Conservation (phyloP, 2,113 vertebrate species). For the Himantopus leucocephalus region DNA sequence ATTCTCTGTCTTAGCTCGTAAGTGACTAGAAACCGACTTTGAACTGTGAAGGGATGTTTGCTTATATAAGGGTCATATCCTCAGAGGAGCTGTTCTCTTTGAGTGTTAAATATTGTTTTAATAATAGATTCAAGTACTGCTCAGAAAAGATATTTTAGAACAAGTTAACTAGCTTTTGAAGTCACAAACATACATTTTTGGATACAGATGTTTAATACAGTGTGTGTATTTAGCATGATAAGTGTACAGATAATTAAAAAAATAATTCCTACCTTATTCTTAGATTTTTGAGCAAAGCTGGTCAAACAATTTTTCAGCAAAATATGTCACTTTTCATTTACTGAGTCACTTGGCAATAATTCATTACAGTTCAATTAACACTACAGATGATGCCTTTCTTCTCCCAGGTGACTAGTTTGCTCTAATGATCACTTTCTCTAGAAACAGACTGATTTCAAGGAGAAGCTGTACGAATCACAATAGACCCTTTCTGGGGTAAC, state of each 20-base stretch:
- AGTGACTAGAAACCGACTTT: background rate
- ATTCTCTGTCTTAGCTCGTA: background rate
- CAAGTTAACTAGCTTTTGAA: constrained; percentile 15
- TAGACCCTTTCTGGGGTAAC: rapidly evolving
- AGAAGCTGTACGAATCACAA: background rate
- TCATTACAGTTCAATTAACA: background rate
- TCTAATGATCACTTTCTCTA: background rate
- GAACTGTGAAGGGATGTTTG: background rate
- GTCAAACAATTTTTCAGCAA: background rate
- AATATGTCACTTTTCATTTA: background rate
- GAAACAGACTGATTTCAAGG: background rate
- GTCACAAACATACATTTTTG: background rate
- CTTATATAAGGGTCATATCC: background rate
- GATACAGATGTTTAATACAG: background rate
- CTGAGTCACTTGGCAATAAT: background rate
- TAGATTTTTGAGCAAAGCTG: background rate
- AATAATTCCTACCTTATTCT: background rate
- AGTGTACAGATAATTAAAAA: background rate
- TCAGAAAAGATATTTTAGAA: background rate
- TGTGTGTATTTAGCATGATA: background rate
- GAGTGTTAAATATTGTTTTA: constrained; percentile 9
- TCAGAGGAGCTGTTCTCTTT: background rate
- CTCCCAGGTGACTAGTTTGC: background rate
- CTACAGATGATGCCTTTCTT: background rate
- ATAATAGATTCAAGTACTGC: constrained; percentile 12